Percentiles rank a stretch among this genome's conserved stretches.
phyloP scores from a whole-genome alignment of 2,113 vertebrate species.

The Xiphophorus maculatus region DNA sequence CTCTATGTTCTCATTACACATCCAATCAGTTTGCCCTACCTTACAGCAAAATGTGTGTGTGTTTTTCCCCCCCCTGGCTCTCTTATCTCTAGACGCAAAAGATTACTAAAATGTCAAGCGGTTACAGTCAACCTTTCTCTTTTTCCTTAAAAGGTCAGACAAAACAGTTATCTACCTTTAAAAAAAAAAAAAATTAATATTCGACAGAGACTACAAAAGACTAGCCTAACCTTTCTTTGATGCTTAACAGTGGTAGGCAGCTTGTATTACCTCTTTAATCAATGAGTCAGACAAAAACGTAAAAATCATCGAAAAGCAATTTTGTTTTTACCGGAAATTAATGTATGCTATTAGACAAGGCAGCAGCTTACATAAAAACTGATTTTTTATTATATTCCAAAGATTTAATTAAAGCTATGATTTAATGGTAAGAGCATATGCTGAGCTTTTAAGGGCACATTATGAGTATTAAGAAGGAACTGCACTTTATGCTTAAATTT shows the following conservation, averaged over 20 bases:
- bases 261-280: slow-evolving; percentile 67
- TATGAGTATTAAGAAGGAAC: not conserved
- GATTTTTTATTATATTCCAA: not conserved
- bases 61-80: slow-evolving; percentile 42
- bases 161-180: slow-evolving; percentile 74
- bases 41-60: slow-evolving; percentile 59
- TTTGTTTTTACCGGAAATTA: not conserved
- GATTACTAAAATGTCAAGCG: slow-evolving; percentile 83
- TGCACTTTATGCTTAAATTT: not conserved
- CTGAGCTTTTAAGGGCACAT: not conserved
- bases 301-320: slow-evolving; percentile 35
- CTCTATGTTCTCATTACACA: slow-evolving; percentile 30
- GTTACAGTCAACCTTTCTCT: slow-evolving; percentile 78
- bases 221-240: slow-evolving; percentile 77
- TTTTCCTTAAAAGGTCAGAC: slow-evolving; percentile 81
- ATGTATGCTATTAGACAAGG: not conserved
- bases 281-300: slow-evolving; percentile 39
- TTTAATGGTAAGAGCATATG: not conserved
- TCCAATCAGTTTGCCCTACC: slow-evolving; percentile 45
- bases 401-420: not conserved
- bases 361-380: not conserved
- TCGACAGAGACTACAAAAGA: slow-evolving; percentile 73
- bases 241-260: slow-evolving; percentile 56
- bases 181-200: slow-evolving; percentile 76
- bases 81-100: slow-evolving; percentile 78